These are phyloP conservation scores for Neodiprion pinetum DNA, from an alignment of 1,140 invertebrate genomes.

Conservation along the genomic window DNA sequence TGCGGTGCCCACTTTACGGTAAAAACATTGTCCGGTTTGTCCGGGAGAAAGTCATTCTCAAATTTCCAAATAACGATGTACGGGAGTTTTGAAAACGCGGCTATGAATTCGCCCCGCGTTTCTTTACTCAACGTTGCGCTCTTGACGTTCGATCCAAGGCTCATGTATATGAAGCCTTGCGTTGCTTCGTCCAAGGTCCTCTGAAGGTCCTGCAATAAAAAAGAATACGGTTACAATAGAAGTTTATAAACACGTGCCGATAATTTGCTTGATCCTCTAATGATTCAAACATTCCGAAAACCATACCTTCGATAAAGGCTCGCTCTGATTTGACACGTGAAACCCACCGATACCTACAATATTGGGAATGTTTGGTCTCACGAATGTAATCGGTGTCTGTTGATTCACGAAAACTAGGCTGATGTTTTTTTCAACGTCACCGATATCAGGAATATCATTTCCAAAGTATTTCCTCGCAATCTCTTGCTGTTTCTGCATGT, in stretches of 20 bases:
- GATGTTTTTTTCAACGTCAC: conserved; percentile 46
- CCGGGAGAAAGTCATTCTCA: conserved; percentile 12
- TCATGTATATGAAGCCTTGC: conserved; percentile 67
- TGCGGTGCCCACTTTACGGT: conserved; percentile 55
- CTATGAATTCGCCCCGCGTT: conserved; percentile 47
- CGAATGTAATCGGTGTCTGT: conserved; percentile 62
- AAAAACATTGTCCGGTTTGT: conserved; percentile 44
- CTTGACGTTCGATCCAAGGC: conserved; percentile 60
- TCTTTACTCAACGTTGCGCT: conserved; percentile 40
- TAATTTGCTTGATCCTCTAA: too few species aligned
- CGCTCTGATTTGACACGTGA: conserved; percentile 44
- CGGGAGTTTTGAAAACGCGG: conserved; percentile 56
- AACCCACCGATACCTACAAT: conserved; percentile 62
- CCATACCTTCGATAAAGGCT: conserved; percentile 42
- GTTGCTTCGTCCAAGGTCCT: conserved; percentile 53
- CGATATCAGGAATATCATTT: conserved; percentile 4
- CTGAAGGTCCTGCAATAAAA: conserved; percentile 51
- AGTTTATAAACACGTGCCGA: too few species aligned
- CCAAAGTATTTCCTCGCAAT: conserved; percentile 52
- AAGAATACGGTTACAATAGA: background rate
- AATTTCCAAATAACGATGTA: conserved; percentile 48
- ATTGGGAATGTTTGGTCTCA: conserved; percentile 63
- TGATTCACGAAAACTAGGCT: conserved; percentile 65
- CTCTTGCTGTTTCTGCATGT: conserved; percentile 44
- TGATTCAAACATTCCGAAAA: too few species aligned